phyloP scores from a whole-genome alignment of 2,113 vertebrate species.

The Pteruthius melanotis region DNA sequence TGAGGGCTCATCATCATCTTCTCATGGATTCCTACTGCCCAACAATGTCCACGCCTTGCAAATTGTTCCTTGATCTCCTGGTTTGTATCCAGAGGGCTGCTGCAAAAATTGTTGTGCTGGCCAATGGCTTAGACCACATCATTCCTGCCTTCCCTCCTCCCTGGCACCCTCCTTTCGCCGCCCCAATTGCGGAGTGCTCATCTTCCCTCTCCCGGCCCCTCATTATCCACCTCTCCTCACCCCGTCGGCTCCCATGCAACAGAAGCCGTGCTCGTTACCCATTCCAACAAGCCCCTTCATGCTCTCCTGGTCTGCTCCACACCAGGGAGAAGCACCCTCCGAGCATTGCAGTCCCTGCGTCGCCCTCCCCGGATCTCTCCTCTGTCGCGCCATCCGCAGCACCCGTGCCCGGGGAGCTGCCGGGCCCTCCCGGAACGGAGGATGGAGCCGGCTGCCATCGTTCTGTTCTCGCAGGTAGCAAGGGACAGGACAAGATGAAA shows the following conservation, averaged over 20 bases:
- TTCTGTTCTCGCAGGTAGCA: rapidly evolving
- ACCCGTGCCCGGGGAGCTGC: not conserved
- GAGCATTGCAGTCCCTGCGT: rapidly evolving
- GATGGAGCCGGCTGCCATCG: rapidly evolving
- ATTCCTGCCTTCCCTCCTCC: not conserved
- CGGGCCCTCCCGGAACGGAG: not conserved
- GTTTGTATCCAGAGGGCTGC: constrained; percentile 31
- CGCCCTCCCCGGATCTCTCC: not conserved
- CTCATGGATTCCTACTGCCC: constrained; percentile 2
- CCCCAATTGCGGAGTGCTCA: not conserved
- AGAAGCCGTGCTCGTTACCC: rapidly evolving
- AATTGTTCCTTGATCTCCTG: constrained; percentile 25
- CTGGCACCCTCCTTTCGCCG: not conserved
- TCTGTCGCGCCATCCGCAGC: not conserved
- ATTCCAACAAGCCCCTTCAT: not conserved
- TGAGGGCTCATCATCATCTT: constrained; percentile 22
- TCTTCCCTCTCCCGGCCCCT: not conserved
- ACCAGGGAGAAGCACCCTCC: not conserved
- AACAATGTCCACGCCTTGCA: constrained; percentile 13
- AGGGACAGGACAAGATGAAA: not conserved
- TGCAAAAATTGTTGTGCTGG: not conserved
- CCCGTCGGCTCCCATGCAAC: not conserved
- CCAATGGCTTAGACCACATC: constrained; percentile 18
- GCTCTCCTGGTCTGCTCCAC: not conserved
- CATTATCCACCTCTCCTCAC: not conserved